Evolutionary conservation across 2,797 vertebrate genomes (phyloP).

Genomic region (Karalla daura): DNA sequence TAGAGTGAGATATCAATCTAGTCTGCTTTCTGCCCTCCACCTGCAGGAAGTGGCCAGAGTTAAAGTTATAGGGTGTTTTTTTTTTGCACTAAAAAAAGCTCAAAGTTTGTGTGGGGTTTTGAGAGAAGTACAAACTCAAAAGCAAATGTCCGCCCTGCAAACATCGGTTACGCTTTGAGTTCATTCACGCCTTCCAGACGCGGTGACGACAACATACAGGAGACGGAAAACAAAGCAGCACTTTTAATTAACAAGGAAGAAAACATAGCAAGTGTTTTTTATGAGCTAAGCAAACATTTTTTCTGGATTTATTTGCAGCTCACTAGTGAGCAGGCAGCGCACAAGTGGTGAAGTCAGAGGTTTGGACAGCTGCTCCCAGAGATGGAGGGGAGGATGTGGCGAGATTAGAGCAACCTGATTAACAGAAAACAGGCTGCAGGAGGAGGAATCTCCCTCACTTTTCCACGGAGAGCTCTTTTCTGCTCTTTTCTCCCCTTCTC

Average conservation of each 20-base stretch:
- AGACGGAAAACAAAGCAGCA: not conserved
- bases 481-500: conserved; percentile 19
- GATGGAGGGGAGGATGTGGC: conserved; percentile 43
- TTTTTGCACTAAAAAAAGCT: not conserved
- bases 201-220: too few species aligned
- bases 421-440: conserved; percentile 51
- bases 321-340: not conserved
- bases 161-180: too few species aligned
- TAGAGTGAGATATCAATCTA: not conserved
- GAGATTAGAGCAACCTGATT: conserved; percentile 56
- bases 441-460: conserved; percentile 29
- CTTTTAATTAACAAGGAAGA: conserved; percentile 17
- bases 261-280: conserved; percentile 11
- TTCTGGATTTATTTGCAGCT: conserved; percentile 20
- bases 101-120: not conserved
- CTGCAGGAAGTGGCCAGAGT: conserved; percentile 46
- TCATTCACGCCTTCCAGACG: too few species aligned
- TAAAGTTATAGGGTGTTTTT: conserved; percentile 3
- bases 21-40: not conserved
- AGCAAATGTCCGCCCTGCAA: too few species aligned
- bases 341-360: conserved; percentile 62
- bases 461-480: conserved; percentile 6
- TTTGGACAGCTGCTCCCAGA: conserved; percentile 74
- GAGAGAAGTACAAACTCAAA: too few species aligned
- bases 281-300: conserved; percentile 50